phyloP scores from a whole-genome alignment of 2,888 invertebrate genomes.

The Eretmocerus hayati region DNA sequence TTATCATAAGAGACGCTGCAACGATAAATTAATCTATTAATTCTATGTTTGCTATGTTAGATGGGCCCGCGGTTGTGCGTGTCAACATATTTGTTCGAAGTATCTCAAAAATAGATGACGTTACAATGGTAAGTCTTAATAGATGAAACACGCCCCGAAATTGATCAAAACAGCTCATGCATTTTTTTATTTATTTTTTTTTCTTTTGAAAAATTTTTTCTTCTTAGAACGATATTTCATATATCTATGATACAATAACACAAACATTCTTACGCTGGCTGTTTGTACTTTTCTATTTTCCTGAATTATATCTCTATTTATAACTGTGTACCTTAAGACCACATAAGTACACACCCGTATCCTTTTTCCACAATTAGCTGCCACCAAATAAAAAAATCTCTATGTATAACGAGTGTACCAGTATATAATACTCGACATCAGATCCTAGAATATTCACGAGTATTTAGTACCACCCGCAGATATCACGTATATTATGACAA shows the following conservation, averaged over 20 bases:
- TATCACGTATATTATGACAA: too few relatives aligned
- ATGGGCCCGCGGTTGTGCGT: slow-evolving; percentile 92
- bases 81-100: slow-evolving; percentile 98
- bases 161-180: too few relatives aligned
- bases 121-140: slow-evolving; percentile 88
- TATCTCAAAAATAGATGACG: slow-evolving; percentile 99
- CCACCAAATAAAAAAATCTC: too few relatives aligned
- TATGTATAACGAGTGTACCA: neutral
- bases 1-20: slow-evolving; percentile 2
- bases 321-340: slow-evolving; percentile 2
- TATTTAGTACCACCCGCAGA: slow-evolving; percentile 1
- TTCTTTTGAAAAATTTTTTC: too few relatives aligned
- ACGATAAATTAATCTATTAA: slow-evolving; percentile 43
- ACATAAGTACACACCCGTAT: neutral
- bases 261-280: slow-evolving; percentile 33
- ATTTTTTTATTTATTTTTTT: too few relatives aligned
- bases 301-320: slow-evolving; percentile 23
- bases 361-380: neutral
- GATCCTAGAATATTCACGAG: slow-evolving; percentile 3
- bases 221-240: too few relatives aligned
- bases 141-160: slow-evolving; percentile 27
- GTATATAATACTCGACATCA: neutral
- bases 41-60: slow-evolving; percentile 53
- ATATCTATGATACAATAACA: slow-evolving; percentile 30
- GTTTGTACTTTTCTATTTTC: slow-evolving; percentile 30